Evolutionary conservation across 2,888 invertebrate genomes (phyloP).

Genomic region (Dicranocentrus wangi): DNA sequence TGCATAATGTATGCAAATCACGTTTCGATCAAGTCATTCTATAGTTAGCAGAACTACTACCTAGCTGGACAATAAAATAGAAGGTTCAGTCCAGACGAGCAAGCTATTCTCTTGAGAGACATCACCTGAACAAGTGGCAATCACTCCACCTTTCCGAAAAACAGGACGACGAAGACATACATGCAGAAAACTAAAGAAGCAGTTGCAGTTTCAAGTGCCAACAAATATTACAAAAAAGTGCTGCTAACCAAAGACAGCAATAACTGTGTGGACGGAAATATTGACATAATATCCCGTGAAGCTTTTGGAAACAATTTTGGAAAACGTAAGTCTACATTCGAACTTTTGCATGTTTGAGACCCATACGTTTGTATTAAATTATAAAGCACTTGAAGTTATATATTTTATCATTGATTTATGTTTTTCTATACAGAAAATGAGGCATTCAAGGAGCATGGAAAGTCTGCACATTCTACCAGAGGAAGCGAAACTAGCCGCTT

Average conservation of each 20-base stretch:
- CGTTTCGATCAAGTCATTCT: no score
- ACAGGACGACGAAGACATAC: no score
- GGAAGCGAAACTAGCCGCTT: slow-evolving; percentile 19
- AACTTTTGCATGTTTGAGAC: neutral
- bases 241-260: neutral
- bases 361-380: neutral
- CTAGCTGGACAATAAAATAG: slow-evolving; percentile 28
- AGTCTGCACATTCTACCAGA: slow-evolving; percentile 24
- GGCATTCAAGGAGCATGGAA: slow-evolving; percentile 23
- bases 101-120: neutral
- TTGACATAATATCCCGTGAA: neutral
- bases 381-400: neutral
- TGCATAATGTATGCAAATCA: no score
- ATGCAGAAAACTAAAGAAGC: neutral
- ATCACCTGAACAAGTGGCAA: slow-evolving; percentile 19
- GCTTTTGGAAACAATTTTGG: neutral
- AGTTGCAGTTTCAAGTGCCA: neutral
- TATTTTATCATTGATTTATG: neutral
- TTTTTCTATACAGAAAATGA: slow-evolving; percentile 9
- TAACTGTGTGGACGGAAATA: neutral
- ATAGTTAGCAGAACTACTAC: no score
- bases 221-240: neutral
- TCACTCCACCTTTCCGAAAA: no score
- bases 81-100: neutral
- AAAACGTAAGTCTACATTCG: slow-evolving; percentile 1